Conservation (phyloP, 2,113 vertebrate species). For the Urocynchramus pylzowi region DNA sequence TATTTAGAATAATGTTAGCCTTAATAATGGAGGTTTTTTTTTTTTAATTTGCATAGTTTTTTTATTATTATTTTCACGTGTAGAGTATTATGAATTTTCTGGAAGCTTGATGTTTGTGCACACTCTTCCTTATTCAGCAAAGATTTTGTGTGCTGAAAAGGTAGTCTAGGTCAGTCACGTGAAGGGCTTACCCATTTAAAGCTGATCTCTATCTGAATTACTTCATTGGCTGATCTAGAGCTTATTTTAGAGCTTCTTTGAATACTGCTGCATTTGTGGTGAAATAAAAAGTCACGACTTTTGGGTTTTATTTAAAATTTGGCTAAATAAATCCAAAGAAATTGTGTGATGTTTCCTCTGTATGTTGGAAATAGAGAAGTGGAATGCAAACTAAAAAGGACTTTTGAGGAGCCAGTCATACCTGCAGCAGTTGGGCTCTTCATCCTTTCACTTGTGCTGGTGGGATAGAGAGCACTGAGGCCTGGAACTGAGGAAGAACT, state of each 20-base stretch:
- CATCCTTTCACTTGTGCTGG: neutral
- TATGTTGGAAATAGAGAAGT: neutral
- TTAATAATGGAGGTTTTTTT: neutral
- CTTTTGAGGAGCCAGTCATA: neutral
- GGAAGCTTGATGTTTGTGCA: neutral
- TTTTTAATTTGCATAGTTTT: rapidly evolving
- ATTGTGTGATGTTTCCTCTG: neutral
- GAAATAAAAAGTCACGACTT: neutral
- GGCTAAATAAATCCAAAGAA: neutral
- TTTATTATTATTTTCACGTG: neutral
- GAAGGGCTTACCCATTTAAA: neutral
- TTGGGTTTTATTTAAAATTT: neutral
- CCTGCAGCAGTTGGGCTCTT: neutral
- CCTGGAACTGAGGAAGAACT: neutral
- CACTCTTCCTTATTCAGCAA: neutral
- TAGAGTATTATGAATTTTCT: neutral
- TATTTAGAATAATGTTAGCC: neutral
- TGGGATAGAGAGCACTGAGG: neutral
- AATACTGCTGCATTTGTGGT: neutral
- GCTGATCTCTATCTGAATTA: neutral
- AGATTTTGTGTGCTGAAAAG: neutral
- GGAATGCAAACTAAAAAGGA: neutral
- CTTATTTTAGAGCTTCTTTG: neutral
- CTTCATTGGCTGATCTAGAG: neutral
- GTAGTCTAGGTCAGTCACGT: rapidly evolving